A percentile compares a stretch with the other conserved stretches of the same genome.
These are phyloP conservation scores for Channa striata DNA, from an alignment of 2,797 vertebrate species.

Conservation along the genomic window DNA sequence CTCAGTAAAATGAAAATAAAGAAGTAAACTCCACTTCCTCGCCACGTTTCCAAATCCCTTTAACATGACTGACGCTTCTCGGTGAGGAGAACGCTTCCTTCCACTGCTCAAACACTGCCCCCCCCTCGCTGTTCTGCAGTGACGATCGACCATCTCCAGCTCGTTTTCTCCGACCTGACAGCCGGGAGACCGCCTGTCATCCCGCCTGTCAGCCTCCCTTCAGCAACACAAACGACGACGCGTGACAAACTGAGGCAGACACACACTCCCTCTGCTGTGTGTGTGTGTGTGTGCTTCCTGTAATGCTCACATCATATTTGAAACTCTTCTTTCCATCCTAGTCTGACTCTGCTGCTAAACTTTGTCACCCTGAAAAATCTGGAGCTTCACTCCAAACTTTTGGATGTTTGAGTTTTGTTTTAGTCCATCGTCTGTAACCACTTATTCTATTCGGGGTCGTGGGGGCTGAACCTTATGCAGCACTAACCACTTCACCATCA, in stretches of 20 bases:
- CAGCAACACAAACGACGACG: conserved; percentile 35
- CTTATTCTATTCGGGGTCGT: too few species aligned
- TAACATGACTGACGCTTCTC: conserved; percentile 31
- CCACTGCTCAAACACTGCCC: background rate
- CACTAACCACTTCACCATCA: too few species aligned
- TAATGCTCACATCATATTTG: conserved; percentile 7
- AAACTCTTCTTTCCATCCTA: conserved; percentile 5
- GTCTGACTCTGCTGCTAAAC: background rate
- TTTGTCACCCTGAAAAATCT: conserved; percentile 1
- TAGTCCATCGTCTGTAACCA: too few species aligned
- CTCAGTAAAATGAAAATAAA: conserved; percentile 26
- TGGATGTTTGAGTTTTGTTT: too few species aligned
- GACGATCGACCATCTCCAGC: conserved; percentile 29
- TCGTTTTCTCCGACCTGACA: conserved; percentile 38
- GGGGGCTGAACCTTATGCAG: too few species aligned
- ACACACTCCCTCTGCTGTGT: conserved; percentile 17
- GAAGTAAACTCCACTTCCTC: conserved; percentile 26
- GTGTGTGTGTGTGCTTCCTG: conserved; percentile 8
- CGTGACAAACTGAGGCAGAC: conserved; percentile 49
- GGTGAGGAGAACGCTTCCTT: conserved; percentile 9
- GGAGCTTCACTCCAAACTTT: background rate
- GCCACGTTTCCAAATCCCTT: conserved; percentile 17
- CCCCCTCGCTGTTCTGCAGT: conserved; percentile 29
- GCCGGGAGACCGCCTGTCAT: conserved; percentile 57
- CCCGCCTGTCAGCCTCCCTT: conserved; percentile 37